phyloP scores from a whole-genome alignment of 2,113 vertebrate species.

The Proteles cristata region DNA sequence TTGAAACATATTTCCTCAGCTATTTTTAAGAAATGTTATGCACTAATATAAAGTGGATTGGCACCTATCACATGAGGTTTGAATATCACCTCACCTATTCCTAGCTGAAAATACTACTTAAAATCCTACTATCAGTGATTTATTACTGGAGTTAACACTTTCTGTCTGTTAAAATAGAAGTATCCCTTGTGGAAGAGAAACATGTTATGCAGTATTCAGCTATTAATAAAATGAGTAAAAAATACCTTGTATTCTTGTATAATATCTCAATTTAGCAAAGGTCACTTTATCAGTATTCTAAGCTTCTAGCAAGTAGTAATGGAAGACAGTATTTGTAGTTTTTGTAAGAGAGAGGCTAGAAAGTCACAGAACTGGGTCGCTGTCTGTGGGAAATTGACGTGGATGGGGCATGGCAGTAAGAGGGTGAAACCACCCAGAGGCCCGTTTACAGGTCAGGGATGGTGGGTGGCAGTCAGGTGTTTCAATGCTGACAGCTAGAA shows the following conservation, averaged over 20 bases:
- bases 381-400: background rate
- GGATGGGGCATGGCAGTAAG: background rate
- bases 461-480: background rate
- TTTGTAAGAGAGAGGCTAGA: constrained; percentile 11
- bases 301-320: background rate
- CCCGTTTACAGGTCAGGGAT: background rate
- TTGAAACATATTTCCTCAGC: background rate
- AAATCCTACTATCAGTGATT: background rate
- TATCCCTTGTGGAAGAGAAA: background rate
- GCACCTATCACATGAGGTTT: background rate
- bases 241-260: background rate
- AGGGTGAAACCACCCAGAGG: background rate
- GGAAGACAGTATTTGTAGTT: background rate
- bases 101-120: background rate
- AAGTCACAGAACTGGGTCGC: background rate
- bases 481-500: background rate
- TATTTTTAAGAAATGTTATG: constrained; percentile 44
- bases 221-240: background rate
- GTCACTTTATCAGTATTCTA: constrained; percentile 31
- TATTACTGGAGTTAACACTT: constrained; percentile 28
- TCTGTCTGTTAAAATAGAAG: background rate
- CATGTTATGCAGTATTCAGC: background rate
- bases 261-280: background rate
- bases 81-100: background rate
- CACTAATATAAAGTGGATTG: background rate